Evolutionary conservation across 1,140 invertebrate genomes (phyloP).

Genomic region (Onthophagus taurus): DNA sequence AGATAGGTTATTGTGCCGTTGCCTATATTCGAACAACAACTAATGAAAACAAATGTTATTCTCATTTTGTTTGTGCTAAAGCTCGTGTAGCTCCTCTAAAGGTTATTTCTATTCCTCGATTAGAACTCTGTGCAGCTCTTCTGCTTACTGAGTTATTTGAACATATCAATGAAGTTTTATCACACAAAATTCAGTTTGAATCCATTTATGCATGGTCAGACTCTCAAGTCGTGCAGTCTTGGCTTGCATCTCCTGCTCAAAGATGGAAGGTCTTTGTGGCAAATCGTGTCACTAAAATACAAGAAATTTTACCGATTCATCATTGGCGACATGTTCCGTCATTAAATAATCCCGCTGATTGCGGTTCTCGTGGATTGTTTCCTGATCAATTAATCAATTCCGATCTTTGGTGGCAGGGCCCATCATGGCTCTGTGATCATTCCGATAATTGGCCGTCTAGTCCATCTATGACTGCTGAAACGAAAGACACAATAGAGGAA

Average conservation of each 20-base stretch:
- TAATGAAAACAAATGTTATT: not conserved
- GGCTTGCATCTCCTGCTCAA: slow-evolving; percentile 1
- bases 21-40: slow-evolving; percentile 16
- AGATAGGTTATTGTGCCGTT: slow-evolving; percentile 21
- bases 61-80: slow-evolving; percentile 14
- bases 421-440: slow-evolving; percentile 5
- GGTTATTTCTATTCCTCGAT: slow-evolving; percentile 15
- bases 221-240: slow-evolving; percentile 4
- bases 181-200: slow-evolving; percentile 21
- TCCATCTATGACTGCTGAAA: too few species aligned
- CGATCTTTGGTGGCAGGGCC: slow-evolving; percentile 18
- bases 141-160: slow-evolving; percentile 20
- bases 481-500: too few species aligned
- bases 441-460: slow-evolving; percentile 10
- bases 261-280: slow-evolving; percentile 23
- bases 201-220: slow-evolving; percentile 12
- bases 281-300: slow-evolving; percentile 27
- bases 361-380: slow-evolving; percentile 20
- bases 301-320: not conserved
- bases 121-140: slow-evolving; percentile 19
- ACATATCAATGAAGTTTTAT: slow-evolving; percentile 15
- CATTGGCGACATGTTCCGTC: slow-evolving; percentile 16
- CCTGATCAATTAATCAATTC: slow-evolving; percentile 14
- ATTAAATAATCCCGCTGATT: slow-evolving; percentile 27
- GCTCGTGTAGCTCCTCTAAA: slow-evolving; percentile 19